Evolutionary conservation across 37 sponge, comb jelly and placozoan genomes (phyloP).

Genomic region (Aplysina aerophoba): DNA sequence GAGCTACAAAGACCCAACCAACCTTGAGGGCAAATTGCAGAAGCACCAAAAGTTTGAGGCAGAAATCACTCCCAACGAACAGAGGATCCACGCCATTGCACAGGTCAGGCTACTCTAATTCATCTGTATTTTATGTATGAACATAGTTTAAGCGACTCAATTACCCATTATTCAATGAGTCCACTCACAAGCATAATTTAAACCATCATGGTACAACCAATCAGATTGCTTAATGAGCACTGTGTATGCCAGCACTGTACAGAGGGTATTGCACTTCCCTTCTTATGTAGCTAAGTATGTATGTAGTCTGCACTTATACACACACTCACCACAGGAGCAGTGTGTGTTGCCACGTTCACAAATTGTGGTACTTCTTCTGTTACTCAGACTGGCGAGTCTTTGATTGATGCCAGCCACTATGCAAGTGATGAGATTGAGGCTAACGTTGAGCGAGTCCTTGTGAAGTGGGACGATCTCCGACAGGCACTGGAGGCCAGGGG

Average conservation of each 20-base stretch:
- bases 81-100: constrained; percentile 75
- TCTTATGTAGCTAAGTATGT: neutral
- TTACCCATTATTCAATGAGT: no score
- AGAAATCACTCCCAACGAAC: constrained; percentile 86
- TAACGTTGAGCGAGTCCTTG: constrained; percentile 62
- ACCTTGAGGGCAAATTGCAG: constrained; percentile 84
- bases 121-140: no score
- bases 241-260: no score
- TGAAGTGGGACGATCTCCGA: constrained; percentile 71
- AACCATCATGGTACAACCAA: no score
- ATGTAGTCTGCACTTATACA: neutral
- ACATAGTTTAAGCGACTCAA: no score
- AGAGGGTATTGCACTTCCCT: neutral
- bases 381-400: constrained; percentile 70
- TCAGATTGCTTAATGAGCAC: no score
- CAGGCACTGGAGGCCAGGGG: constrained; percentile 73
- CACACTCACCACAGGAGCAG: neutral
- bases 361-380: neutral
- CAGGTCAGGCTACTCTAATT: constrained; percentile 39
- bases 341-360: neutral
- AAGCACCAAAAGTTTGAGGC: constrained; percentile 93
- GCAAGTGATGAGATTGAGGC: constrained; percentile 74
- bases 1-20: constrained; percentile 87
- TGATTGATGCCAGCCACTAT: constrained; percentile 79
- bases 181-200: no score